Conservation (phyloP, 1,140 invertebrate species). For the Pectinophora gossypiella region DNA sequence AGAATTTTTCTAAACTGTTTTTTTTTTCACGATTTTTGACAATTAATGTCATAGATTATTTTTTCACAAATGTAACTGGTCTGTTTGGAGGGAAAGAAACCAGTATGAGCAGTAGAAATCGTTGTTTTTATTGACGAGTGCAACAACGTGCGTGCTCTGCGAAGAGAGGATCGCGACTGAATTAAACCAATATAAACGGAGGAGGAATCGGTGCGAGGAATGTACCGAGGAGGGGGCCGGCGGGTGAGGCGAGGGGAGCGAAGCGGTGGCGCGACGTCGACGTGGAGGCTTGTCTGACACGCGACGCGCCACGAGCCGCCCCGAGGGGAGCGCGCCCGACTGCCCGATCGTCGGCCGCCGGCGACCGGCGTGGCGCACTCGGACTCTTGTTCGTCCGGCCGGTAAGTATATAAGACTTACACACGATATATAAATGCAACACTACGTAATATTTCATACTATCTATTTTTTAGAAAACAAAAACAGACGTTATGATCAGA, state of each 20-base stretch:
- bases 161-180: conserved; percentile 38
- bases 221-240: conserved; percentile 30
- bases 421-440: too few species aligned
- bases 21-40: not conserved
- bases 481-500: too few species aligned
- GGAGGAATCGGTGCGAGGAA: conserved; percentile 33
- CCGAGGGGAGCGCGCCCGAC: conserved; percentile 26
- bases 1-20: not conserved
- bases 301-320: conserved; percentile 48
- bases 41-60: not conserved
- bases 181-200: conserved; percentile 27
- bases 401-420: too few species aligned
- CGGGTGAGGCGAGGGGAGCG: conserved; percentile 22
- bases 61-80: not conserved
- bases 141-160: conserved; percentile 22
- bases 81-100: not conserved
- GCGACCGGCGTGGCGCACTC: not conserved
- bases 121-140: not conserved
- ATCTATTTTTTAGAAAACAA: too few species aligned
- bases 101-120: not conserved
- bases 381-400: not conserved
- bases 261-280: conserved; percentile 65
- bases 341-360: conserved; percentile 4
- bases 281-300: conserved; percentile 67
- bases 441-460: too few species aligned